Evolutionary conservation across 2,888 invertebrate genomes (phyloP).

Genomic region (Ceramica pisi): DNA sequence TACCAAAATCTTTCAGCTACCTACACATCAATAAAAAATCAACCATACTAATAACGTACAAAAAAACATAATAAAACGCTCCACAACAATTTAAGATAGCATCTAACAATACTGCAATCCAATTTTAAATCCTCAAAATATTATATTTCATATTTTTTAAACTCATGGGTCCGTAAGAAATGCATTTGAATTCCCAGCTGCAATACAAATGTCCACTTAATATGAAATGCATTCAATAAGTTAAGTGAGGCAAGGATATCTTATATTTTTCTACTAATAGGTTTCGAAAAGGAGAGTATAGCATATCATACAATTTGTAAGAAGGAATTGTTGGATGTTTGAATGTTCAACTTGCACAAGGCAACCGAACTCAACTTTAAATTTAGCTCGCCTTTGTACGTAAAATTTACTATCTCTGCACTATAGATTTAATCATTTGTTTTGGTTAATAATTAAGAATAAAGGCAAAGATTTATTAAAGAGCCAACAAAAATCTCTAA

Average conservation of each 20-base stretch:
- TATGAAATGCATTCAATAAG: slow-evolving; percentile 48
- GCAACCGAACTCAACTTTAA: too few relatives aligned
- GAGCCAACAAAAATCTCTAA: neutral
- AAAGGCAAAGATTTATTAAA: neutral
- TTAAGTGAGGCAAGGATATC: slow-evolving; percentile 42
- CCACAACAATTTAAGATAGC: slow-evolving; percentile 19
- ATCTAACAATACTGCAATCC: slow-evolving; percentile 37
- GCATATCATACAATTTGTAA: slow-evolving; percentile 30
- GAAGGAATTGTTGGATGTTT: slow-evolving; percentile 10
- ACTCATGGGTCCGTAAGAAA: slow-evolving; percentile 30
- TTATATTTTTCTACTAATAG: slow-evolving; percentile 36
- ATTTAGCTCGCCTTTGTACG: too few relatives aligned
- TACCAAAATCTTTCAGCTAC: neutral
- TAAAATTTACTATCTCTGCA: too few relatives aligned
- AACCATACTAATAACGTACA: slow-evolving; percentile 23
- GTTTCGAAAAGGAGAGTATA: slow-evolving; percentile 27
- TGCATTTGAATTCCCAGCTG: slow-evolving; percentile 54
- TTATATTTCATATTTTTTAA: slow-evolving; percentile 57
- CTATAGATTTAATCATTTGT: too few relatives aligned
- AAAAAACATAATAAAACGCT: slow-evolving; percentile 12
- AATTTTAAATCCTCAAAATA: slow-evolving; percentile 43
- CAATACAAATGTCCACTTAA: slow-evolving; percentile 23
- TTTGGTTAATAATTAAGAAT: too few relatives aligned
- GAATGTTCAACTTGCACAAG: neutral
- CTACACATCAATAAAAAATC: slow-evolving; percentile 11